These are phyloP conservation scores for Aradus depressus DNA, from an alignment of 2,888 invertebrate species.

Conservation along the genomic window DNA sequence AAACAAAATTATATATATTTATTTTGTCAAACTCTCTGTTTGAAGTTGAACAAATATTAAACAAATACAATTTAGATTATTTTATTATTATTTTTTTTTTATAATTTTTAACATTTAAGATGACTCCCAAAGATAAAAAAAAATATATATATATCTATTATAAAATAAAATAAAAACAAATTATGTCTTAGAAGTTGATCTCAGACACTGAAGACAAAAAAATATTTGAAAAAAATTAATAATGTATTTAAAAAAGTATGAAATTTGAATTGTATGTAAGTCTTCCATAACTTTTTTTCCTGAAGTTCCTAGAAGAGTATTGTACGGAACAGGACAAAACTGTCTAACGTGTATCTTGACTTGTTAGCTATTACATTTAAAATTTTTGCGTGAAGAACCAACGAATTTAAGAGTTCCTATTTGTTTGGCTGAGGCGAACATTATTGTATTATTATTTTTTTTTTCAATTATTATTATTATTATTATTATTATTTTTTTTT, in stretches of 20 bases:
- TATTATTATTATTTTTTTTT: too few relatives aligned
- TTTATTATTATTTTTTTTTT: too few relatives aligned
- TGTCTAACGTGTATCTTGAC: too few relatives aligned
- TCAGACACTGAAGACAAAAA: constrained; percentile 1
- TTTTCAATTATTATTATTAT: background rate
- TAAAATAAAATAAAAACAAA: background rate
- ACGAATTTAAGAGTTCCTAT: constrained; percentile 29
- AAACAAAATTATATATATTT: constrained; percentile 1
- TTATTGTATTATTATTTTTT: background rate
- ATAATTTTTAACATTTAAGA: background rate
- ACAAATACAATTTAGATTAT: background rate
- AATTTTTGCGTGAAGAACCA: constrained; percentile 26
- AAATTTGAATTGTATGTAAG: background rate
- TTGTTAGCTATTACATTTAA: constrained; percentile 1
- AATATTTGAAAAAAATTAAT: background rate
- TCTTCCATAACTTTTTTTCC: constrained; percentile 12
- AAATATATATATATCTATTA: background rate
- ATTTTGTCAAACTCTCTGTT: background rate
- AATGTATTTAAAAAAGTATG: background rate
- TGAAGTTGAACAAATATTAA: constrained; percentile 13
- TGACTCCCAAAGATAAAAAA: constrained; percentile 11
- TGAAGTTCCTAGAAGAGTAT: constrained; percentile 15
- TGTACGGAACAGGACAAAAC: constrained; percentile 8
- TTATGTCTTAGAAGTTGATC: constrained; percentile 5
- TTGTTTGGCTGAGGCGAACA: constrained; percentile 20